Conservation (phyloP, 2,797 vertebrate genomes). For the Rhadinocentrus ornatus region DNA sequence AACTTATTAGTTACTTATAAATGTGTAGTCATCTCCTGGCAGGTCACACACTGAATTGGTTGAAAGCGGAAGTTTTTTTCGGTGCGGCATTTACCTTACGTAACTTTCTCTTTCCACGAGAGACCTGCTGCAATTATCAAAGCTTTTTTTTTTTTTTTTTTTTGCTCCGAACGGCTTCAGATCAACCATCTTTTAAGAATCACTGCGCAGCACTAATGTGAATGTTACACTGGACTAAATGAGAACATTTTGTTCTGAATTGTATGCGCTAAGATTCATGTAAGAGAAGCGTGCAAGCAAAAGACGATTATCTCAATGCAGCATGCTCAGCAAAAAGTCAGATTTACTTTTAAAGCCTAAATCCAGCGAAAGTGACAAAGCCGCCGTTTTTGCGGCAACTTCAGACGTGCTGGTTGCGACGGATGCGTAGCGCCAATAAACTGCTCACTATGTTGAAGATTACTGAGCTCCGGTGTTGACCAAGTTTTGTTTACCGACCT, state of each 20-base stretch:
- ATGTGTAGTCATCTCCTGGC: not conserved
- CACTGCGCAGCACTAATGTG: not conserved
- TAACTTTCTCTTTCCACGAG: constrained; percentile 75
- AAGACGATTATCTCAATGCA: not conserved
- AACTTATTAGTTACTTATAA: not conserved
- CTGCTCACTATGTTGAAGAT: constrained; percentile 9
- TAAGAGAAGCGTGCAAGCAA: constrained; percentile 1
- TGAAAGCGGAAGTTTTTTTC: constrained; percentile 83
- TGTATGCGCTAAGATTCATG: constrained; percentile 32
- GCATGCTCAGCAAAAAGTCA: constrained; percentile 25
- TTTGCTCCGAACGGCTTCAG: not conserved
- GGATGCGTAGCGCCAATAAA: constrained; percentile 56
- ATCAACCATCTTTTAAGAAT: not conserved
- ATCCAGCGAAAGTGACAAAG: constrained; percentile 9
- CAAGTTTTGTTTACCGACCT: constrained; percentile 80
- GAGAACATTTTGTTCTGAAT: constrained; percentile 68
- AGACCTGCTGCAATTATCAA: constrained; percentile 56
- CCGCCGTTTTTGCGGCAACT: constrained; percentile 1
- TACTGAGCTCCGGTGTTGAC: constrained; percentile 25
- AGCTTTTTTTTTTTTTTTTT: not conserved
- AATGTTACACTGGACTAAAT: not conserved
- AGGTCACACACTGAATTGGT: constrained; percentile 50
- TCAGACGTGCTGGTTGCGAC: constrained; percentile 10
- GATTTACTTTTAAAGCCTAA: not conserved
- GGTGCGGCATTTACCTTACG: constrained; percentile 80